phyloP scores from a whole-genome alignment of 2,797 vertebrate species.

The Microctenopoma steveboyesi region DNA sequence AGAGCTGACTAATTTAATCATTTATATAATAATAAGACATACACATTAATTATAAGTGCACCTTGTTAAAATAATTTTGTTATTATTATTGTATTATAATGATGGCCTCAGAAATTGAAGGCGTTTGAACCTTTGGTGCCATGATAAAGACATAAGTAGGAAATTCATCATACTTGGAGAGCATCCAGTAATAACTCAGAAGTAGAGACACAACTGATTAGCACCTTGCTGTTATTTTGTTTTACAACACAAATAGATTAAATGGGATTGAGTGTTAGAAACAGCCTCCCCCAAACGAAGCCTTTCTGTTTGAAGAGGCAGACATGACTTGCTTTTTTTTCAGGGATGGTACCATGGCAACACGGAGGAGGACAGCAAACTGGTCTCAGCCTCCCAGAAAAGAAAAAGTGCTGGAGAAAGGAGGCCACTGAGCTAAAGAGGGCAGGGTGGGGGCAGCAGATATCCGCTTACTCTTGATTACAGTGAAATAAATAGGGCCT shows the following conservation, averaged over 20 bases:
- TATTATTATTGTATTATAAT: neutral
- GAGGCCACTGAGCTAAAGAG: constrained; percentile 53
- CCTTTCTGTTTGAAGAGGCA: constrained; percentile 66
- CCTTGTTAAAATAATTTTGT: neutral
- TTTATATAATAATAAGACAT: constrained; percentile 6
- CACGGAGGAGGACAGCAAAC: constrained; percentile 75
- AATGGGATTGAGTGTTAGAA: constrained; percentile 65
- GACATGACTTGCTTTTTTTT: constrained; percentile 80
- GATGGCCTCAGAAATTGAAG: neutral
- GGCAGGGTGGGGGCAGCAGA: constrained; percentile 53
- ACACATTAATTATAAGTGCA: neutral
- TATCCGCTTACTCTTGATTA: constrained; percentile 57
- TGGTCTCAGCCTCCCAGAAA: constrained; percentile 68
- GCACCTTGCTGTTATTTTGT: constrained; percentile 18
- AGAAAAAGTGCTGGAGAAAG: constrained; percentile 60
- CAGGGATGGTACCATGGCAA: constrained; percentile 81
- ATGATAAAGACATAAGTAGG: constrained; percentile 3
- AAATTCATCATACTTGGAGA: constrained; percentile 14
- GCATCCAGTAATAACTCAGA: constrained; percentile 18
- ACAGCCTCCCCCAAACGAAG: constrained; percentile 61
- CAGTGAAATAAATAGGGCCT: constrained; percentile 39
- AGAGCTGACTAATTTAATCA: neutral
- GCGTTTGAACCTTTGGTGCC: constrained; percentile 3
- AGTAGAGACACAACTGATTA: constrained; percentile 29
- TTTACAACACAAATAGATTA: constrained; percentile 23